phyloP scores from a whole-genome alignment of 2,797 vertebrate genomes.

The Philypnodon macrostomus region DNA sequence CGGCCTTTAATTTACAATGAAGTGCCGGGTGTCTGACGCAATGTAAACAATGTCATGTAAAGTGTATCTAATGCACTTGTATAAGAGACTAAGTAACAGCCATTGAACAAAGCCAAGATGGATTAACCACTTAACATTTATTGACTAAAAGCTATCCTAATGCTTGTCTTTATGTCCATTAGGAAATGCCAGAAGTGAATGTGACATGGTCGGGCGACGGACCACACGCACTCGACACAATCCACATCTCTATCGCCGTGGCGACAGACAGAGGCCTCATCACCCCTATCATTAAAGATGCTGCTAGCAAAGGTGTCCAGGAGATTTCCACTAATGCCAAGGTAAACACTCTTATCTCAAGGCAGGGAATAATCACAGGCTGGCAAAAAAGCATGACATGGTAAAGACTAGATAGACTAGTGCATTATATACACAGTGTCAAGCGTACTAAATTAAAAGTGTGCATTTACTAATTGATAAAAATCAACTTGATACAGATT shows the following conservation, averaged over 20 bases:
- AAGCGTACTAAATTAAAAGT: too few species aligned
- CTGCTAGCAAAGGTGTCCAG: slow-evolving; percentile 85
- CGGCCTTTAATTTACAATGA: slow-evolving; percentile 13
- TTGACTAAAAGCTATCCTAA: neutral
- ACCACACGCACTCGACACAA: slow-evolving; percentile 80
- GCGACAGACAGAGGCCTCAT: slow-evolving; percentile 92
- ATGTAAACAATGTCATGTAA: neutral
- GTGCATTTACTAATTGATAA: too few species aligned
- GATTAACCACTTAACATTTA: neutral
- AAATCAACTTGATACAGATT: too few species aligned
- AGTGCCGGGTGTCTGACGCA: neutral
- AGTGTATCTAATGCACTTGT: neutral
- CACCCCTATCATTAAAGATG: slow-evolving; percentile 91
- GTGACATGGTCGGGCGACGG: slow-evolving; percentile 87
- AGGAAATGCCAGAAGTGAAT: slow-evolving; percentile 96
- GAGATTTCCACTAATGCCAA: slow-evolving; percentile 89
- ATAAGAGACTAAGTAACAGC: neutral
- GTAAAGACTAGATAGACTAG: neutral
- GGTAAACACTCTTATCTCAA: slow-evolving; percentile 62
- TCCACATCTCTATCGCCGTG: slow-evolving; percentile 93
- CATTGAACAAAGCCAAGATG: neutral
- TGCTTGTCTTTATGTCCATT: slow-evolving; percentile 13
- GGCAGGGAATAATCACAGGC: neutral
- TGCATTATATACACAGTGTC: neutral
- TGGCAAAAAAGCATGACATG: neutral